Evolutionary conservation across 1,140 invertebrate genomes (phyloP).

Genomic region (Rhagoletis zephyria): DNA sequence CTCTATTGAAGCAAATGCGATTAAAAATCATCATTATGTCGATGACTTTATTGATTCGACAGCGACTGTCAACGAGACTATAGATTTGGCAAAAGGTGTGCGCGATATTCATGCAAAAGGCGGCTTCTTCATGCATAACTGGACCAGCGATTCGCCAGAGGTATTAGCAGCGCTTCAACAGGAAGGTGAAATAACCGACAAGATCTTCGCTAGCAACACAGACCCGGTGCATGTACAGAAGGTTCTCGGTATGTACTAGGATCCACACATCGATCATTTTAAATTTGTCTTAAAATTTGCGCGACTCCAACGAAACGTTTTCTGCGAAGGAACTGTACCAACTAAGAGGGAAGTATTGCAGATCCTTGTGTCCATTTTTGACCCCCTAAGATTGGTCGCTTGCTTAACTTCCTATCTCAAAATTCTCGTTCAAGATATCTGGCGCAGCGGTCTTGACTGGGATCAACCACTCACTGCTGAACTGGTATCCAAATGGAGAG

Average conservation of each 20-base stretch:
- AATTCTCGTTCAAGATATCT: constrained; percentile 59
- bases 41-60: neutral
- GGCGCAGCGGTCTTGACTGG: neutral
- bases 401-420: constrained; percentile 62
- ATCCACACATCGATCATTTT: neutral
- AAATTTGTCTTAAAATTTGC: neutral
- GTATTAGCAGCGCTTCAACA: neutral
- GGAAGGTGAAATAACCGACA: neutral
- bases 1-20: too few species aligned
- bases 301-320: neutral
- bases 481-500: neutral
- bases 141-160: neutral
- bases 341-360: constrained; percentile 60
- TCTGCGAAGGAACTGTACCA: constrained; percentile 33
- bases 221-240: neutral
- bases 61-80: constrained; percentile 58
- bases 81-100: constrained; percentile 3
- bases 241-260: neutral
- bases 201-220: constrained; percentile 3
- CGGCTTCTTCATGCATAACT: constrained; percentile 27
- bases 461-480: constrained; percentile 14
- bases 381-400: constrained; percentile 64
- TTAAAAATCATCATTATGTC: too few species aligned
- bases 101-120: neutral
- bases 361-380: constrained; percentile 62